phyloP scores from a whole-genome alignment of 23 tunicate genomes.

The Aplidium turbinatum region DNA sequence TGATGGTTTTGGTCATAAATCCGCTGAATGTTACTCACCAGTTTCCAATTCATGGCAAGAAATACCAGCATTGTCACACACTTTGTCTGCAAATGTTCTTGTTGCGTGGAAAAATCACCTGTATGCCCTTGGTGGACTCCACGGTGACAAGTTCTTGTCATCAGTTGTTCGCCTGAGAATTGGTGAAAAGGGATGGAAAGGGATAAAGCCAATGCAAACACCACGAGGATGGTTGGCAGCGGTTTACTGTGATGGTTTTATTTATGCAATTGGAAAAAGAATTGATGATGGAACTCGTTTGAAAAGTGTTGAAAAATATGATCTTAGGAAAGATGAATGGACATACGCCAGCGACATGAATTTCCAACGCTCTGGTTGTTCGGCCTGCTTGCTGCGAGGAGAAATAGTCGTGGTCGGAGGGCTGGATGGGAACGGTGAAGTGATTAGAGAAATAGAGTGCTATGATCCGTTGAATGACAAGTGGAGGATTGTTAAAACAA shows the following conservation, averaged over 20 bases:
- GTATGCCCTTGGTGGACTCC: not conserved
- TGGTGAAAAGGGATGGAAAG: too few species aligned
- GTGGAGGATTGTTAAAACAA: not conserved
- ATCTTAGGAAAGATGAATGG: not conserved
- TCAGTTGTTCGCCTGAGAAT: too few species aligned
- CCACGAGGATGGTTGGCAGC: not conserved
- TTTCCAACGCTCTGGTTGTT: not conserved
- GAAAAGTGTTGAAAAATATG: slow-evolving; percentile 22
- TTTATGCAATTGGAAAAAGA: slow-evolving; percentile 14
- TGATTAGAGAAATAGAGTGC: not conserved
- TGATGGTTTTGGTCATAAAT: not conserved
- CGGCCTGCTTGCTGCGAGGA: slow-evolving; percentile 1
- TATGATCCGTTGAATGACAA: slow-evolving; percentile 1
- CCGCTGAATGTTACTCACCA: not conserved
- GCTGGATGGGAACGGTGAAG: not conserved
- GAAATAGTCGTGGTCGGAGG: slow-evolving; percentile 13
- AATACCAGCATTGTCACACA: not conserved
- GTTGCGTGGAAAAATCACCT: not conserved
- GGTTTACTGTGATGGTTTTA: slow-evolving; percentile 1
- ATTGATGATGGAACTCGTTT: not conserved
- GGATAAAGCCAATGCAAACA: not conserved
- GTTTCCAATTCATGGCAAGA: not conserved
- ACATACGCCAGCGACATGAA: slow-evolving; percentile 8
- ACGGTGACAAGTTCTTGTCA: too few species aligned
- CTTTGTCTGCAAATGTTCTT: not conserved